Evolutionary conservation across 2,113 vertebrate genomes (phyloP), one percentile per base, ranked within the genome.

Genomic region (Psilopsiagon aurifrons): DNA sequence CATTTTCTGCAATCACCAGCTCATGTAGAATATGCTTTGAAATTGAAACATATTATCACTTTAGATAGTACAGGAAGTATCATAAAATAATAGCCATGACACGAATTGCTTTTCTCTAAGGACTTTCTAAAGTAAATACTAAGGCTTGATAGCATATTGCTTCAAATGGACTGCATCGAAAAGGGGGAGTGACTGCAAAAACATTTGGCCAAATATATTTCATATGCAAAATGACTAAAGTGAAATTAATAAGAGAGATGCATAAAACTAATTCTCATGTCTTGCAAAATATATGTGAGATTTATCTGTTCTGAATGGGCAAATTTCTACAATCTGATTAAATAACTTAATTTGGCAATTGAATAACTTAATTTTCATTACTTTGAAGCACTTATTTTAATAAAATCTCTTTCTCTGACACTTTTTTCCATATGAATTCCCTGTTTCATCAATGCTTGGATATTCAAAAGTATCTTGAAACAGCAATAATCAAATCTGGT

Each of bases 11-110:
- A 87, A 54, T 91, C 90, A 95, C 44, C 51, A 90, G 54, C 79
- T 93, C 78, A 83, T 70, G 67, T 63, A 89, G 83, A 96, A 92
- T 89, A 84, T 83, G 66, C 62, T 84, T 90, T 91, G 80, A 96
- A 95, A 87, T 57, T 66, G 86, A 94, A 92, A 91, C 69, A 46
- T 44, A 86, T 95, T 95, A 89, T 64, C 76, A 70, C 60, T 96
- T 75, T 68, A 94, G 88, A 89, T 28, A 88, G 73, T 71, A 75
- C 54, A 85, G 81, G 29, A 92, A 66, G 16, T 89, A 86, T 57
- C 66, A 76, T 89, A 79, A 92, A 94, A 92, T 86, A 90, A 94
- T 71, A 91, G 29, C 37, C 59, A 28, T 80, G 27, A 33, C 60
- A 80, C 68, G 39, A 94, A 77, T 73, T 76, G 27, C 13, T 86